Percentiles rank a stretch among this genome's conserved stretches.
Conservation (phyloP, 2,888 invertebrate species). For the Thumatha senex region DNA sequence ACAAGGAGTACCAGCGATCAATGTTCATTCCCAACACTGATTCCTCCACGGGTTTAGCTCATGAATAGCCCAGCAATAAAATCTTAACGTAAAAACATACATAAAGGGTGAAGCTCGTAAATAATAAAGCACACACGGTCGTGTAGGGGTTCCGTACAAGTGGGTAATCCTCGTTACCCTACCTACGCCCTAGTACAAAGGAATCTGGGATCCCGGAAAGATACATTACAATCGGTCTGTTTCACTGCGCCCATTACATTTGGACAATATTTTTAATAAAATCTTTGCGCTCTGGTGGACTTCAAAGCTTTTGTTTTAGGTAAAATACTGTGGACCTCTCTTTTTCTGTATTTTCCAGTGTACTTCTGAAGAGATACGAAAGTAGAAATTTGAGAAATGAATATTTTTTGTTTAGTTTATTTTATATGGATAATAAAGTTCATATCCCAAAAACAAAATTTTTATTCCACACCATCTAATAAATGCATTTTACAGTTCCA, state of each 20-base stretch:
- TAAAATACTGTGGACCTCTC: slow-evolving; percentile 32
- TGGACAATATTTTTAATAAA: slow-evolving; percentile 62
- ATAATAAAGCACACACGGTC: slow-evolving; percentile 78
- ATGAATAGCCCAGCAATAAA: slow-evolving; percentile 79
- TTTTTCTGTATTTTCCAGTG: slow-evolving; percentile 1
- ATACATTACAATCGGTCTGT: slow-evolving; percentile 72
- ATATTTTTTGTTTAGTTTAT: background rate
- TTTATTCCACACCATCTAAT: too few relatives aligned
- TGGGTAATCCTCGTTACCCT: slow-evolving; percentile 76
- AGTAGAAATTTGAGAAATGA: background rate
- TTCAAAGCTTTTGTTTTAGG: slow-evolving; percentile 36
- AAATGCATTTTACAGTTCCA: too few relatives aligned
- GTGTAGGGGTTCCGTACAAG: slow-evolving; percentile 60
- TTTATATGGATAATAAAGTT: background rate
- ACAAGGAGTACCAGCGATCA: slow-evolving; percentile 22
- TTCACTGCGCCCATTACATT: slow-evolving; percentile 56
- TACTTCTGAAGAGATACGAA: background rate
- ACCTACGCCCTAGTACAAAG: slow-evolving; percentile 72
- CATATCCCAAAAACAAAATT: background rate
- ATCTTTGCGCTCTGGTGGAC: slow-evolving; percentile 48
- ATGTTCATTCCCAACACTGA: slow-evolving; percentile 44
- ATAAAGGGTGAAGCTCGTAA: slow-evolving; percentile 78
- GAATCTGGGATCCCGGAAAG: slow-evolving; percentile 66
- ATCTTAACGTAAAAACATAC: slow-evolving; percentile 80
- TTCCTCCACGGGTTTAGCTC: slow-evolving; percentile 64